Percentiles rank a stretch among this genome's conserved stretches.
Evolutionary conservation across 2,888 invertebrate species (phyloP).

Genomic region (Enchytraeus crypticus): DNA sequence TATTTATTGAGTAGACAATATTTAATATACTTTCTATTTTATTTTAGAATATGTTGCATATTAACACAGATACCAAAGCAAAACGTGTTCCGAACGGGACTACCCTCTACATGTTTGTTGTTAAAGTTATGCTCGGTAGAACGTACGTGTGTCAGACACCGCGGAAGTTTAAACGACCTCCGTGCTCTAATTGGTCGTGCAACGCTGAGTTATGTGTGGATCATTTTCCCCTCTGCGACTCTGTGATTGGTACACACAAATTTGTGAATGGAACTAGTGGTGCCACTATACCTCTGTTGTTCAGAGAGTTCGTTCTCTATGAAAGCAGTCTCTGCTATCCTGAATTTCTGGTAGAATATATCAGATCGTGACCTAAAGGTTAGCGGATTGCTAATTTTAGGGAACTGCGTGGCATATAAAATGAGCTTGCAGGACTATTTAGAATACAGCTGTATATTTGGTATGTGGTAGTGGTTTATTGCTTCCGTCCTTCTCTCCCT

Average conservation of each 20-base stretch:
- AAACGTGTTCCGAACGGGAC: background rate
- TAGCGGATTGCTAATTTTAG: too few relatives aligned
- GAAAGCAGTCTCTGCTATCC: background rate
- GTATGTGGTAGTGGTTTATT: too few relatives aligned
- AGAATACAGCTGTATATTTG: too few relatives aligned
- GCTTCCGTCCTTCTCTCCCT: too few relatives aligned
- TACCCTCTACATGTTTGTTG: constrained; percentile 10
- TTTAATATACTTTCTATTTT: too few relatives aligned
- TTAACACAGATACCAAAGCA: too few relatives aligned
- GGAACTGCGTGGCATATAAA: too few relatives aligned
- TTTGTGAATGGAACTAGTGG: background rate
- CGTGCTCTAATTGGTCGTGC: constrained; percentile 4
- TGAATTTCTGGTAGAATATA: background rate
- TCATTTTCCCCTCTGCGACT: background rate
- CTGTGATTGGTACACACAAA: constrained; percentile 15
- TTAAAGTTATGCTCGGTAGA: constrained; percentile 10
- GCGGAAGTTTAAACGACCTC: background rate
- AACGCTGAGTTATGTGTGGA: background rate
- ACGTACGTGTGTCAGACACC: constrained; percentile 4
- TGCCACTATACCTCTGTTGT: background rate
- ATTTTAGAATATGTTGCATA: too few relatives aligned
- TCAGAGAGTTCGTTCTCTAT: background rate
- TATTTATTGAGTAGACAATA: too few relatives aligned
- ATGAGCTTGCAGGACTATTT: too few relatives aligned
- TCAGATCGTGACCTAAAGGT: background rate